Evolutionary conservation across 2,797 vertebrate genomes (phyloP).

Genomic region (Heteromormyrus szaboi): DNA sequence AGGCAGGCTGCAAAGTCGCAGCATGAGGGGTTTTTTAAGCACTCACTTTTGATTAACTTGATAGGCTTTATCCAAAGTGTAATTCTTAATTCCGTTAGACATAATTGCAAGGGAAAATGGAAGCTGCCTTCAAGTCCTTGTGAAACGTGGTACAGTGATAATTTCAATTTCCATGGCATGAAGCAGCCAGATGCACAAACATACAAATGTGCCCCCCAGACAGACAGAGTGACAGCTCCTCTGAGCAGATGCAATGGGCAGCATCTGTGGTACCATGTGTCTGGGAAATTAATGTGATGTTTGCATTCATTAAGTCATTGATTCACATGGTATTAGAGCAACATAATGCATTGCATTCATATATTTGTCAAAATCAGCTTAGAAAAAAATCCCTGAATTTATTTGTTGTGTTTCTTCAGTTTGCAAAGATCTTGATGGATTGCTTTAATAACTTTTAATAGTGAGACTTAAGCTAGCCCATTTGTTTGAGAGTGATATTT

Average conservation of each 20-base stretch:
- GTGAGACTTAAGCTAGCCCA: neutral
- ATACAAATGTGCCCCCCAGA: constrained; percentile 4
- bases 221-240: neutral
- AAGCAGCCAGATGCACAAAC: constrained; percentile 3
- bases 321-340: neutral
- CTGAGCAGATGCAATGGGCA: neutral
- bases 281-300: constrained; percentile 9
- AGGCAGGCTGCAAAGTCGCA: neutral
- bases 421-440: neutral
- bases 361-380: neutral
- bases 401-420: neutral
- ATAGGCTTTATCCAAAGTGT: neutral
- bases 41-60: neutral
- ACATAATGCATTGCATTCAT: neutral
- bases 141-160: neutral
- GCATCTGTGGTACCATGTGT: neutral
- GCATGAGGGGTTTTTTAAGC: neutral
- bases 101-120: neutral
- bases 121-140: neutral
- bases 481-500: neutral
- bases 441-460: neutral
- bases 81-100: neutral
- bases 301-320: neutral
- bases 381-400: neutral
- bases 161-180: neutral